Evolutionary conservation across 2,888 invertebrate species (phyloP), one percentile per base, ranked within the genome.

Genomic region (Sesia apiformis): DNA sequence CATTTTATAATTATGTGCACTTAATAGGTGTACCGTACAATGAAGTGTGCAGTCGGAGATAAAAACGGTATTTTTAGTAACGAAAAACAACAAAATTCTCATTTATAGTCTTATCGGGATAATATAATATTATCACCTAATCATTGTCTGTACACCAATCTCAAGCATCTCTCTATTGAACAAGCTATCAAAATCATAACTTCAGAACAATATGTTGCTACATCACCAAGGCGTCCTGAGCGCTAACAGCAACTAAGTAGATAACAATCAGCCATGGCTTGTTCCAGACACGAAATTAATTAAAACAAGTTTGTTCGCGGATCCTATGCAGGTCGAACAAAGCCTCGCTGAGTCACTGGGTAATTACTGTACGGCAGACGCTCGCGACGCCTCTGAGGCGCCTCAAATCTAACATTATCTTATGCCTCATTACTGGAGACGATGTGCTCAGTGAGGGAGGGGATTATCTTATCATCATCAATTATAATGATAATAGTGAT

Each of bases 231-330:
- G 78, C 82, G 80, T 81, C 84, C 81, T 81, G 76, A 80, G 78
- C 80, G 81, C 79, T 83, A 84, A 82, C 84, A 84, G 85, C 82
- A 85, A 85, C 86, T 87, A 84, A 88, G 88, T 78, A 87, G 89
- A 89, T 89, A 87, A 88, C 88, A 84, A 89, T 89, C 88, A 80
- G 78, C 79, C 81, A 63, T 58, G 85, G 85, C 86, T 86, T 89
- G 89, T 86, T 85, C 82, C 82, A 86, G 89, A 89, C 88, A 88
- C 85, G 87, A 89, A 89, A 89, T 89, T 89, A 89, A 89, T 89
- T 89, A 89, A 89, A 89, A 89, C 89, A 89, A 89, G 88, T 89
- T 89, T 87, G 89, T 85, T 88, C 85, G 85, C 86, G 85, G 85
- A 87, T 87, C 84, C 84, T 85, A 84, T 88, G 84, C 87, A 85